phyloP scores from a whole-genome alignment of 2,113 vertebrate genomes.

The Myotis yumanensis region DNA sequence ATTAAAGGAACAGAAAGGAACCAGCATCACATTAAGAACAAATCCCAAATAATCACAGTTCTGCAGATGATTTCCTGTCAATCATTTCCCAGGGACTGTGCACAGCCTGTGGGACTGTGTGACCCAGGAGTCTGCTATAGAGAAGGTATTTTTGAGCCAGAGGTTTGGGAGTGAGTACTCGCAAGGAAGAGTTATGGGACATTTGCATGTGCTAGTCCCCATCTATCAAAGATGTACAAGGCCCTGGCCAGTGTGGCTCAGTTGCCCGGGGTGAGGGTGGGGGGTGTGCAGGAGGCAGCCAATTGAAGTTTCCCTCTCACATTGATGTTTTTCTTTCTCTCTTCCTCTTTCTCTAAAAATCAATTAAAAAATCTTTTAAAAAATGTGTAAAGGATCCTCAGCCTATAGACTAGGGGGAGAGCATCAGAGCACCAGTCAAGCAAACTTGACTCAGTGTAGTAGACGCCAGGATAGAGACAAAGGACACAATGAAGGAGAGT shows the following conservation, averaged over 20 bases:
- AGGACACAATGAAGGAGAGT: background rate
- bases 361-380: background rate
- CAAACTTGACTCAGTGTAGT: background rate
- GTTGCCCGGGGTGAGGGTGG: background rate
- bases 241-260: background rate
- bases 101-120: background rate
- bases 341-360: background rate
- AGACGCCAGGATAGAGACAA: background rate
- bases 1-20: conserved; percentile 69
- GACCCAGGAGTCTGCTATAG: background rate
- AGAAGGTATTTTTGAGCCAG: background rate
- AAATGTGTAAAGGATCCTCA: background rate
- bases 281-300: background rate
- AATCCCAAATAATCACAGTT: conserved; percentile 61
- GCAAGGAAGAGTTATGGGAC: background rate
- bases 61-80: conserved; percentile 49
- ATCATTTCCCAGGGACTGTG: background rate
- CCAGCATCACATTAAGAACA: conserved; percentile 59
- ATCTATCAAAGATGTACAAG: background rate
- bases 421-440: background rate
- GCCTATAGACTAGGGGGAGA: no score
- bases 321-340: background rate
- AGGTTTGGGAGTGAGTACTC: background rate
- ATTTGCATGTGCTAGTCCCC: background rate
- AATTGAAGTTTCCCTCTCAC: background rate